Percentiles rank a stretch among this genome's conserved stretches.
Conservation (phyloP, 2,797 vertebrate species). For the Lacerta viridis region DNA sequence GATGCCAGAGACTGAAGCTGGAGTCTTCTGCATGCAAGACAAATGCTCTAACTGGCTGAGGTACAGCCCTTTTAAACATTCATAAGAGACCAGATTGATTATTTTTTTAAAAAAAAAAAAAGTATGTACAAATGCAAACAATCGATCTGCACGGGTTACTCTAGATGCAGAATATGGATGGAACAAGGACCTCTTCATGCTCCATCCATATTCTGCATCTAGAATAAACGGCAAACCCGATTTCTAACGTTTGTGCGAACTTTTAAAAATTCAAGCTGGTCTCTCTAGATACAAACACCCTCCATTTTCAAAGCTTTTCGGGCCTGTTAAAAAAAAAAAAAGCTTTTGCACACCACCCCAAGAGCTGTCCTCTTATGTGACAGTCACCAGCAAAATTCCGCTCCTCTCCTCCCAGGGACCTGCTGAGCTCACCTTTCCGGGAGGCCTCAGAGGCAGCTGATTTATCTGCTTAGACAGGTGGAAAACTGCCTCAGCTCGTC, state of each 20-base stretch:
- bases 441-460: neutral
- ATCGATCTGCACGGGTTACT: neutral
- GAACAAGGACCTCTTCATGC: neutral
- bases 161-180: neutral
- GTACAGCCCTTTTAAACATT: neutral
- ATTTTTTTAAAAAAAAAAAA: neutral
- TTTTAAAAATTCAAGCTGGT: too few relatives aligned
- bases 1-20: too few relatives aligned
- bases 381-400: neutral
- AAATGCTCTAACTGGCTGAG: too few relatives aligned
- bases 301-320: neutral
- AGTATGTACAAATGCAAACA: neutral
- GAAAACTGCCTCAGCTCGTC: constrained; percentile 10
- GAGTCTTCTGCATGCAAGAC: too few relatives aligned
- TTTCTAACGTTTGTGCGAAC: too few relatives aligned
- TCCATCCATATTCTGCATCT: too few relatives aligned
- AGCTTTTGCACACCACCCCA: rapidly evolving
- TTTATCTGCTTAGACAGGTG: constrained; percentile 49
- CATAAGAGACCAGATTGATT: neutral
- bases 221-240: too few relatives aligned
- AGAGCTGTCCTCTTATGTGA: neutral
- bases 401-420: constrained; percentile 15
- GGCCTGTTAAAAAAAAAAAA: rapidly evolving
- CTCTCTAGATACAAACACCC: too few relatives aligned
- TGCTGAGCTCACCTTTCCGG: neutral